Conservation (phyloP, 2,797 vertebrate species). For the Fistularia tabacaria region DNA sequence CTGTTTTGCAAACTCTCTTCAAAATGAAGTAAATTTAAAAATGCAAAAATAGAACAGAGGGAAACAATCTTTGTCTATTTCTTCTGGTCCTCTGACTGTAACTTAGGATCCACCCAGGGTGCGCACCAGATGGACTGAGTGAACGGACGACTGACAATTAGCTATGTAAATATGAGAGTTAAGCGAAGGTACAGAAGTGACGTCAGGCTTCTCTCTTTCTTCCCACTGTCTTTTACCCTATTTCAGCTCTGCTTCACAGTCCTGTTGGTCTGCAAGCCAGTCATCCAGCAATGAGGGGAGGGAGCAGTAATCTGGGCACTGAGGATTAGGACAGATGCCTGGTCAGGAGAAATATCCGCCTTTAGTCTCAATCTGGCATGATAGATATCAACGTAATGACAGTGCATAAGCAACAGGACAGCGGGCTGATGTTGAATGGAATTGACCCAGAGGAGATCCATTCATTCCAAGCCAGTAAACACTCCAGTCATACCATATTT, state of each 20-base stretch:
- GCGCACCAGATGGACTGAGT: slow-evolving; percentile 17
- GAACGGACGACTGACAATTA: slow-evolving; percentile 1
- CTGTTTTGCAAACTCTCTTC: not conserved
- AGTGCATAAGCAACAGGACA: slow-evolving; percentile 18
- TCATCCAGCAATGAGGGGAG: slow-evolving; percentile 34
- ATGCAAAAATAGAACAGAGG: too few species aligned
- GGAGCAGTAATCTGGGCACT: slow-evolving; percentile 55
- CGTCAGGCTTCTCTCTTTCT: too few species aligned
- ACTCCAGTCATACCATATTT: not conserved
- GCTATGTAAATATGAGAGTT: too few species aligned
- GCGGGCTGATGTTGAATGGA: slow-evolving; percentile 14
- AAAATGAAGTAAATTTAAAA: not conserved
- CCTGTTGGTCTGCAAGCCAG: slow-evolving; percentile 28
- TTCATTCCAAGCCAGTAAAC: slow-evolving; percentile 34
- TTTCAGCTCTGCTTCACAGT: slow-evolving; percentile 20
- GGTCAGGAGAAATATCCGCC: slow-evolving; percentile 55
- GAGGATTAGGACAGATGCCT: slow-evolving; percentile 61
- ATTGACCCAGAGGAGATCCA: slow-evolving; percentile 28
- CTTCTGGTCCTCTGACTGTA: not conserved
- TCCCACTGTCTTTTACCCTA: not conserved
- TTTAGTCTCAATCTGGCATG: slow-evolving; percentile 58
- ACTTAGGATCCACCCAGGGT: not conserved
- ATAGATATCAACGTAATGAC: slow-evolving; percentile 31
- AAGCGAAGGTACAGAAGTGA: too few species aligned
- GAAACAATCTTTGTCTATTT: too few species aligned